Percentiles rank a stretch among this genome's conserved stretches.
phyloP scores from a whole-genome alignment of 2,888 invertebrate genomes.

The Homarus gammarus region DNA sequence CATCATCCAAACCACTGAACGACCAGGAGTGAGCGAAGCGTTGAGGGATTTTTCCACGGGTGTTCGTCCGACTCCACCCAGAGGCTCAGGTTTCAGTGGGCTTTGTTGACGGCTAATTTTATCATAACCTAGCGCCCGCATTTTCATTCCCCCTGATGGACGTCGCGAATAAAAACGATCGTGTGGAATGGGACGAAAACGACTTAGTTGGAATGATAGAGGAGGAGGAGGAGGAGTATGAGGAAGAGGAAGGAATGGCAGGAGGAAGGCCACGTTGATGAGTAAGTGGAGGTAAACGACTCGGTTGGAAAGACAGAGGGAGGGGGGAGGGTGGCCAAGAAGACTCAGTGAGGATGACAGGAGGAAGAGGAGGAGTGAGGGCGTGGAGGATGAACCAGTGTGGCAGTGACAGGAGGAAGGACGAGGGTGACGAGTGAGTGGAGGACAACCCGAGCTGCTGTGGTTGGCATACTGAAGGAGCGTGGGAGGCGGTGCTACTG shows the following conservation, averaged over 20 bases:
- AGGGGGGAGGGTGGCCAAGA: background rate
- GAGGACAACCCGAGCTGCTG: too few species aligned
- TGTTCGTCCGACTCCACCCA: conserved; percentile 32
- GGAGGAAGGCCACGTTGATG: background rate
- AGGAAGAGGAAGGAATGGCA: background rate
- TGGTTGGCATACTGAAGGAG: too few species aligned
- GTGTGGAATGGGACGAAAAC: conserved; percentile 49
- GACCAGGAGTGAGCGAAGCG: conserved; percentile 32
- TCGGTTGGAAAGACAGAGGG: background rate
- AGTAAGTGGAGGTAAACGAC: background rate
- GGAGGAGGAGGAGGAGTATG: conserved; percentile 12
- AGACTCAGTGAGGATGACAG: background rate
- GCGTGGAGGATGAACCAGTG: too few species aligned
- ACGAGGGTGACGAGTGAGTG: too few species aligned
- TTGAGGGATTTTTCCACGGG: conserved; percentile 30
- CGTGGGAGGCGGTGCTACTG: too few species aligned
- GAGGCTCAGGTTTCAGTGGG: conserved; percentile 52
- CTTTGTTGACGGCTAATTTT: conserved; percentile 60
- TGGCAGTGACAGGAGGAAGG: too few species aligned
- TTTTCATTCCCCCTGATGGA: conserved; percentile 59
- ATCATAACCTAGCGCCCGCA: conserved; percentile 61
- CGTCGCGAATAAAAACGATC: conserved; percentile 51
- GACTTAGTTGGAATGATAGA: conserved; percentile 40
- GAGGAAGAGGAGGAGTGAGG: too few species aligned
- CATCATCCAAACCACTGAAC: too few species aligned